Evolutionary conservation across 2,888 invertebrate genomes (phyloP).

Genomic region (Chrysolina haemoptera): DNA sequence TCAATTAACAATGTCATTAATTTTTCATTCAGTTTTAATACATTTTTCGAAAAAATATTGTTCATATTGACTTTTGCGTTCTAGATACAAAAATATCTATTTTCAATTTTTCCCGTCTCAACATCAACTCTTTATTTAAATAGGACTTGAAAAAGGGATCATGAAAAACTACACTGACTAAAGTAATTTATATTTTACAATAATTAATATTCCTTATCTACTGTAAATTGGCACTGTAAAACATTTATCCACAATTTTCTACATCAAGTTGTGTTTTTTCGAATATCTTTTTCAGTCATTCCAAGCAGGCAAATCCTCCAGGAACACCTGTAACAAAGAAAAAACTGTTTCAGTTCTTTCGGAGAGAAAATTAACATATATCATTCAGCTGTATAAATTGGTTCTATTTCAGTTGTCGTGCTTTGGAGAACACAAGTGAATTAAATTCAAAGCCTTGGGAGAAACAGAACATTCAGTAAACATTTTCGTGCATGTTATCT

Average conservation of each 20-base stretch:
- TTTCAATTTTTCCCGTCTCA: no score
- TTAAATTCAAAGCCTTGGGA: no score
- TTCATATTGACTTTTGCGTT: no score
- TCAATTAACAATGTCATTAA: no score
- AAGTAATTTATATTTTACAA: slow-evolving; percentile 35
- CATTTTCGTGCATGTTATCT: no score
- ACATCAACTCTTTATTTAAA: no score
- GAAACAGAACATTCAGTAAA: no score
- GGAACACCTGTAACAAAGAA: slow-evolving; percentile 41
- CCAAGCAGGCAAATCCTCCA: neutral
- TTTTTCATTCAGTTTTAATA: no score
- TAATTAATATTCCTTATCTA: slow-evolving; percentile 38
- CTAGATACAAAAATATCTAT: no score
- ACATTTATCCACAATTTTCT: slow-evolving; percentile 49
- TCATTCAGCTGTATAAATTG: neutral
- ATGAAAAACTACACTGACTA: slow-evolving; percentile 11
- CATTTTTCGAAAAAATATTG: no score
- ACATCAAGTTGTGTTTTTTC: slow-evolving; percentile 39
- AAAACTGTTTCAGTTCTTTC: slow-evolving; percentile 33
- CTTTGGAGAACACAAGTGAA: no score
- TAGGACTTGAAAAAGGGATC: no score
- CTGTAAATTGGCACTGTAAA: slow-evolving; percentile 51
- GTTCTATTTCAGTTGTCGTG: neutral
- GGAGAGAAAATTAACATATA: neutral
- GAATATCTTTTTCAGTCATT: slow-evolving; percentile 34